Evolutionary conservation across 2,113 vertebrate species (phyloP).

Genomic region (Oreochromis niloticus): DNA sequence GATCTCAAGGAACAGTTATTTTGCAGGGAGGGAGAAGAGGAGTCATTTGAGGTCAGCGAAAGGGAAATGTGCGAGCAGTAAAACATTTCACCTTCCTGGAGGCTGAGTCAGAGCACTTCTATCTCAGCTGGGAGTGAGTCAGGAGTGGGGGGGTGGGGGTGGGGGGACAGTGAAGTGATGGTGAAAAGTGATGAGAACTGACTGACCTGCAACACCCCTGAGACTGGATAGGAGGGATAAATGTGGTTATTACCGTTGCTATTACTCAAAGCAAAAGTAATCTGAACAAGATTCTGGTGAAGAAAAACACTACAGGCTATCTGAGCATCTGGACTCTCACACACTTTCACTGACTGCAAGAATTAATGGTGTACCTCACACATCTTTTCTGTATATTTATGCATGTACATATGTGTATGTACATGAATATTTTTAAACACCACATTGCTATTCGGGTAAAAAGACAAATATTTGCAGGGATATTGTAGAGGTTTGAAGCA

Average conservation of each 20-base stretch:
- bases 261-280: background rate
- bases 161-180: background rate
- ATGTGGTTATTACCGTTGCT: background rate
- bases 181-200: background rate
- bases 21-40: slow-evolving; percentile 51
- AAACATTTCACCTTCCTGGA: slow-evolving; percentile 54
- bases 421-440: background rate
- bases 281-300: background rate
- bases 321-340: background rate
- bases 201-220: background rate
- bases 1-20: slow-evolving; percentile 63
- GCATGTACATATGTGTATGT: background rate
- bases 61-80: slow-evolving; percentile 53
- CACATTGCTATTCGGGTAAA: background rate
- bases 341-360: background rate
- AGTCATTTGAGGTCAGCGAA: slow-evolving; percentile 54
- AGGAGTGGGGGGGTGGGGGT: background rate
- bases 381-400: background rate
- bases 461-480: background rate
- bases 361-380: background rate
- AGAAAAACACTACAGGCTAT: background rate
- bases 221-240: background rate
- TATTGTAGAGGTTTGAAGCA: background rate
- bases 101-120: slow-evolving; percentile 39
- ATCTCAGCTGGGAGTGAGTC: background rate